Conservation (phyloP, 53 echinoderm and acorn worm species). For the Antedon mediterranea region DNA sequence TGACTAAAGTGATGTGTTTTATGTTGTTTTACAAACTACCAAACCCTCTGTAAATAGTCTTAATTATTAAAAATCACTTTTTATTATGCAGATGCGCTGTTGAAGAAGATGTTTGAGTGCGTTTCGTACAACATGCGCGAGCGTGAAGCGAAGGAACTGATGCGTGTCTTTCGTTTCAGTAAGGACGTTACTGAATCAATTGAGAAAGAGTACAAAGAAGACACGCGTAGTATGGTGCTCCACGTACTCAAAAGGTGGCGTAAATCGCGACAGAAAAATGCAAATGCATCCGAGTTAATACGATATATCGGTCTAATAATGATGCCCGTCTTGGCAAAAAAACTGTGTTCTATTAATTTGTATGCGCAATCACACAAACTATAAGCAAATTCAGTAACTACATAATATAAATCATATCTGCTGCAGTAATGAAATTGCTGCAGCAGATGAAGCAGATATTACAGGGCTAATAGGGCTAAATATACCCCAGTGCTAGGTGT, state of each 20-base stretch:
- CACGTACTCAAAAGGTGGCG: constrained; percentile 49
- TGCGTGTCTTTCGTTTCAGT: constrained; percentile 86
- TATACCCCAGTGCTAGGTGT: too few species aligned
- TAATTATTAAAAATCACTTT: background rate
- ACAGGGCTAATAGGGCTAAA: too few species aligned
- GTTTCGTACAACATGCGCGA: constrained; percentile 77
- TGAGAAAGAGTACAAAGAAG: constrained; percentile 44
- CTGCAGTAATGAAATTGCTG: too few species aligned
- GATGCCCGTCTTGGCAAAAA: constrained; percentile 69
- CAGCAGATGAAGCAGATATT: too few species aligned
- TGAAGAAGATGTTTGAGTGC: constrained; percentile 65
- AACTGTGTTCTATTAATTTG: constrained; percentile 45
- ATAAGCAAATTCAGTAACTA: constrained; percentile 1
- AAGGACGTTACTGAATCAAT: constrained; percentile 51
- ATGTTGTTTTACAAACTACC: too few species aligned
- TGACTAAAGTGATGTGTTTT: too few species aligned
- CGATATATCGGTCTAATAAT: constrained; percentile 66
- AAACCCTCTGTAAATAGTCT: too few species aligned
- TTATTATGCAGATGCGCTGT: constrained; percentile 44
- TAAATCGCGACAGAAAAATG: constrained; percentile 30
- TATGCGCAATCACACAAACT: constrained; percentile 62
- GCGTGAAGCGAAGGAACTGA: constrained; percentile 73
- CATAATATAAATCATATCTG: too few species aligned
- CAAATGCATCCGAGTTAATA: constrained; percentile 56
- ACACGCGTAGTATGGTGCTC: constrained; percentile 51